Conservation (phyloP, 2,888 invertebrate species). For the Tenthredo notha region DNA sequence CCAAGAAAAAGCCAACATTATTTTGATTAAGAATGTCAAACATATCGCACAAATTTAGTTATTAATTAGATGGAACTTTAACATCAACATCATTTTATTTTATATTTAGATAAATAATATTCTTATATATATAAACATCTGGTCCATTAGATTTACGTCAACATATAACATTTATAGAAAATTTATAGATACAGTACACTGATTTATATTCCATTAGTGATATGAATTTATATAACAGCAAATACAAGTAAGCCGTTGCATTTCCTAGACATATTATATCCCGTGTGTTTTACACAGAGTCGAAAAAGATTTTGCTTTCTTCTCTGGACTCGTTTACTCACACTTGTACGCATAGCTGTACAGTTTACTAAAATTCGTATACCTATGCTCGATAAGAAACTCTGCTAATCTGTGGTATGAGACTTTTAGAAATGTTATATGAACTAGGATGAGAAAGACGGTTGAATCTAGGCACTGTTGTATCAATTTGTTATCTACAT, state of each 20-base stretch:
- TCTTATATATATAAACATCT: conserved; percentile 76
- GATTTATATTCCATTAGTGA: conserved; percentile 66
- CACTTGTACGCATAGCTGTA: not conserved
- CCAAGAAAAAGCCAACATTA: conserved; percentile 21
- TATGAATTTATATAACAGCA: conserved; percentile 57
- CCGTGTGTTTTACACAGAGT: not conserved
- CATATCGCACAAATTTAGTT: conserved; percentile 1
- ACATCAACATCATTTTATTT: conserved; percentile 67
- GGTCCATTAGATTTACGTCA: conserved; percentile 76
- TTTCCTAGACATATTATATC: conserved; percentile 9
- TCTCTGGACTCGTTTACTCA: not conserved
- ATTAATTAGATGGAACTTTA: conserved; percentile 59
- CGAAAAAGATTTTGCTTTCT: not conserved
- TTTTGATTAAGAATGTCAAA: conserved; percentile 35
- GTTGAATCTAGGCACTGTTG: not conserved
- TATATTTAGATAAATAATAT: conserved; percentile 73
- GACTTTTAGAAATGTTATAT: not conserved
- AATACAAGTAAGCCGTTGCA: conserved; percentile 36
- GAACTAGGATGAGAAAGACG: not conserved
- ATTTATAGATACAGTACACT: conserved; percentile 73
- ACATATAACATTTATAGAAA: conserved; percentile 78
- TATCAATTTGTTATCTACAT: not conserved
- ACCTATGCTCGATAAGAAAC: not conserved
- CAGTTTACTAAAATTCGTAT: not conserved
- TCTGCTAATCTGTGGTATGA: not conserved